These are phyloP conservation scores for Spea hammondii DNA, from an alignment of 2,797 vertebrate genomes.

Conservation along the genomic window DNA sequence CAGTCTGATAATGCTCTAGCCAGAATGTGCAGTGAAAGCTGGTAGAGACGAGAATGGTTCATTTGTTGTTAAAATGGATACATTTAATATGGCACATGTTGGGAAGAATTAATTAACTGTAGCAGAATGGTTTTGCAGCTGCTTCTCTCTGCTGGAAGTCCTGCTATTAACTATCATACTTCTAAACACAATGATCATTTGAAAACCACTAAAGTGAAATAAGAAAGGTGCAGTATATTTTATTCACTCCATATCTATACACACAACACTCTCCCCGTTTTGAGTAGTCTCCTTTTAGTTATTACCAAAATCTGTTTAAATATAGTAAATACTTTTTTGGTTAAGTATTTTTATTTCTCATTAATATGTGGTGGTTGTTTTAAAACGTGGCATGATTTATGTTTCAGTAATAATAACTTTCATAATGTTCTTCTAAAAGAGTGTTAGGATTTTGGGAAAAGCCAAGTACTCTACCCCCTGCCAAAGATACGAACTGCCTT, in stretches of 20 bases:
- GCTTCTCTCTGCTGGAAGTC: slow-evolving; percentile 69
- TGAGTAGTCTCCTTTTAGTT: slow-evolving; percentile 30
- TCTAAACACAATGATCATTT: slow-evolving; percentile 64
- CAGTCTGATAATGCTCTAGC: slow-evolving; percentile 63
- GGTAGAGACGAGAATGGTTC: slow-evolving; percentile 61
- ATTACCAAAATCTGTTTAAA: slow-evolving; percentile 23
- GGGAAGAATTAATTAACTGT: slow-evolving; percentile 74
- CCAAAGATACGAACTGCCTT: slow-evolving; percentile 42
- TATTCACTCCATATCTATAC: slow-evolving; percentile 56
- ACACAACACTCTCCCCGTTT: slow-evolving; percentile 26
- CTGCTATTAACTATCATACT: slow-evolving; percentile 60
- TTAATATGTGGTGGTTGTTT: slow-evolving; percentile 31
- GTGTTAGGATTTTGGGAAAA: slow-evolving; percentile 46
- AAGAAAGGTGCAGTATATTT: slow-evolving; percentile 56
- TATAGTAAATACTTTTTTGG: slow-evolving; percentile 32
- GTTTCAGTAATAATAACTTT: slow-evolving; percentile 34
- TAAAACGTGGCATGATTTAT: slow-evolving; percentile 47
- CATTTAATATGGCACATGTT: slow-evolving; percentile 68
- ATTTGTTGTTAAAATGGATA: slow-evolving; percentile 74
- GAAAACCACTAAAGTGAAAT: slow-evolving; percentile 58
- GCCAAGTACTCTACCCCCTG: slow-evolving; percentile 36
- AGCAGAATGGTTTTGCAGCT: slow-evolving; percentile 68
- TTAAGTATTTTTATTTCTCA: slow-evolving; percentile 38
- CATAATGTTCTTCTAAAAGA: slow-evolving; percentile 36
- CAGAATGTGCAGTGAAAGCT: slow-evolving; percentile 58